phyloP scores from a whole-genome alignment of 2,113 vertebrate species.

The Probosciger aterrimus region DNA sequence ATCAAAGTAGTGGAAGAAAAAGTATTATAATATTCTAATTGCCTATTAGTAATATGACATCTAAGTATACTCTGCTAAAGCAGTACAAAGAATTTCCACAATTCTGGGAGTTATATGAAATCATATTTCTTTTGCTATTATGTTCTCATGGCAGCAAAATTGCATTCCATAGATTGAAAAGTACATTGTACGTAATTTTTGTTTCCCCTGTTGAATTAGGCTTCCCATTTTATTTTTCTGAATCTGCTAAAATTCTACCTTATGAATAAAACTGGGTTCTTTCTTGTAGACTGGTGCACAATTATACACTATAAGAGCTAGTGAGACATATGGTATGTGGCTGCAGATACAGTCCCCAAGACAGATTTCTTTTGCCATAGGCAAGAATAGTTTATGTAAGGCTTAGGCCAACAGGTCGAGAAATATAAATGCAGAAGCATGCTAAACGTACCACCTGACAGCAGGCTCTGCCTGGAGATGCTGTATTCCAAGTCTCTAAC shows the following conservation, averaged over 20 bases:
- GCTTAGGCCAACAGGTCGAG: slow-evolving; percentile 56
- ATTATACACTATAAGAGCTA: background rate
- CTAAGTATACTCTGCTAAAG: background rate
- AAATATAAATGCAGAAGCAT: slow-evolving; percentile 57
- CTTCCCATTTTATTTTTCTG: background rate
- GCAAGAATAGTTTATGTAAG: slow-evolving; percentile 67
- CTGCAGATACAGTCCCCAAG: slow-evolving; percentile 21
- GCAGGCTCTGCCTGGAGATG: slow-evolving; percentile 14
- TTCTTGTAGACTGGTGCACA: slow-evolving; percentile 1
- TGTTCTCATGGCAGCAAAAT: slow-evolving; percentile 9
- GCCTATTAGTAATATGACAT: background rate
- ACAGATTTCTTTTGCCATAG: slow-evolving; percentile 56
- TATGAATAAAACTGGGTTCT: background rate
- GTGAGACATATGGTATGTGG: slow-evolving; percentile 25
- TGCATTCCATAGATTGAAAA: slow-evolving; percentile 8
- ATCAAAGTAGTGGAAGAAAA: background rate
- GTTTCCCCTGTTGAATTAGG: background rate
- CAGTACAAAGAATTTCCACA: background rate
- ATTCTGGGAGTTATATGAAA: background rate
- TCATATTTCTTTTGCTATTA: slow-evolving; percentile 29
- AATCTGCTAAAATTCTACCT: background rate
- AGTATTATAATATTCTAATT: background rate
- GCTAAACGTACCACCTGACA: slow-evolving; percentile 42
- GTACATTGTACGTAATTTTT: slow-evolving; percentile 24
- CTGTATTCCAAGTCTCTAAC: background rate